Base-by-base conservation (phyloP, 2,888 invertebrate species). In the Dasypolia templi region DNA sequence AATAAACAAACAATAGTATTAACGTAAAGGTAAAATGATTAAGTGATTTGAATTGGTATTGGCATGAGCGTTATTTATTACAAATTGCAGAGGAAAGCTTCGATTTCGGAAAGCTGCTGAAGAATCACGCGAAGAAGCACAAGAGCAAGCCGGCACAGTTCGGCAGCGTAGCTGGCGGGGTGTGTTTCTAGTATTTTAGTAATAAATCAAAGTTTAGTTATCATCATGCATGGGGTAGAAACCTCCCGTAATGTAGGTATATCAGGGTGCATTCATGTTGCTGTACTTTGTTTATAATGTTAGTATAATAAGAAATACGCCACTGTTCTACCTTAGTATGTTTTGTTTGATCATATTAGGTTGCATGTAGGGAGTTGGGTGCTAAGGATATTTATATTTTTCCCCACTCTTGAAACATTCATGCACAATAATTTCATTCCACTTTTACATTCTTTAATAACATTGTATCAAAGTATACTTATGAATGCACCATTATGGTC, bases 141-240 rank as follows among this genome's bases (percentile, higher is more conserved):
- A 95, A 95, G 89, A 80, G 77, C 61, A 95, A 92, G 81, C 95
- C 95, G 19, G 75, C 84, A 64, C 93, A 95, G 75, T 94, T 95
- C 68, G 82, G 80, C 53, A 95, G 93, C 85, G 92, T 95, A 17
- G 92, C 93, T 32, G 90, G 89, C 74, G 95, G 95, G 93, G 95
- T 96, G 92, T 85, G 87, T 88, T 83, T 75, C 44, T 82, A 68
- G 82, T 72, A 86, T 82, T 84, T 62, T 77, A 72, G 80, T 76
- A 63, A 79, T 77, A 81, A 79, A 73, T 74, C 64, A 58, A 56
- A 70, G 58, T 56, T 44, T 65, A 67, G 29, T 39, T 69, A 72
- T 79, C 70, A 85, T 85, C 69, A 91, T 91, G 89, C 88, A 89
- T 89, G 88, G 76, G 81, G 83, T 86, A 81, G 79, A 81, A 83